These are phyloP conservation scores for Tiliacea citrago DNA, from an alignment of 2,888 invertebrate genomes.

Conservation along the genomic window DNA sequence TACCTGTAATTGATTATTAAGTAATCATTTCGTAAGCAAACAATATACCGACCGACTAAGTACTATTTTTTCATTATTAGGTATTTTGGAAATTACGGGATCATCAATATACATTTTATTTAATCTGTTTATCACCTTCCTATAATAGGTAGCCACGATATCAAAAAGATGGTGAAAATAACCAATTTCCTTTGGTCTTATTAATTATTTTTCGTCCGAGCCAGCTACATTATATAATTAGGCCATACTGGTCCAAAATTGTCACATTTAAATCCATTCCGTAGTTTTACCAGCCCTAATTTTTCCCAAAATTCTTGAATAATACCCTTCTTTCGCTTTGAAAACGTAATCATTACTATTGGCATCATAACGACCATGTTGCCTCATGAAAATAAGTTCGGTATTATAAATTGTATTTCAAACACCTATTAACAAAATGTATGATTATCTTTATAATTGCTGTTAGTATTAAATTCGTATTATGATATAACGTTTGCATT, in stretches of 20 bases:
- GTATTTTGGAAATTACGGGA: neutral
- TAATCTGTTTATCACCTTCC: too few relatives aligned
- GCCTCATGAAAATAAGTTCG: slow-evolving; percentile 31
- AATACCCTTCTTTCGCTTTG: neutral
- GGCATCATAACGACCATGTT: slow-evolving; percentile 39
- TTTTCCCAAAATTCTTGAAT: neutral
- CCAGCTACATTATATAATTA: neutral
- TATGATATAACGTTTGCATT: slow-evolving; percentile 10
- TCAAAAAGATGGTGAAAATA: neutral
- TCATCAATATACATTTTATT: neutral
- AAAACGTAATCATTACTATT: slow-evolving; percentile 38
- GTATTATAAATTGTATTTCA: slow-evolving; percentile 12
- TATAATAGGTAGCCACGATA: neutral
- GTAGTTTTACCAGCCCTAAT: neutral
- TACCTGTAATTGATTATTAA: neutral
- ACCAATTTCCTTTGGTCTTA: too few relatives aligned
- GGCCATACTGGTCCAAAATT: too few relatives aligned
- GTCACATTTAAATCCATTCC: neutral
- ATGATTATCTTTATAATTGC: slow-evolving; percentile 46
- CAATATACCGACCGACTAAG: too few relatives aligned
- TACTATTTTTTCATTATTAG: neutral
- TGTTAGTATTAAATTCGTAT: slow-evolving; percentile 35
- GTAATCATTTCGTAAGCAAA: neutral
- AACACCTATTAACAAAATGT: slow-evolving; percentile 12
- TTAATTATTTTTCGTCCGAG: neutral